These are phyloP conservation scores for Diarsia brunnea DNA, from an alignment of 2,888 invertebrate genomes.

Conservation along the genomic window DNA sequence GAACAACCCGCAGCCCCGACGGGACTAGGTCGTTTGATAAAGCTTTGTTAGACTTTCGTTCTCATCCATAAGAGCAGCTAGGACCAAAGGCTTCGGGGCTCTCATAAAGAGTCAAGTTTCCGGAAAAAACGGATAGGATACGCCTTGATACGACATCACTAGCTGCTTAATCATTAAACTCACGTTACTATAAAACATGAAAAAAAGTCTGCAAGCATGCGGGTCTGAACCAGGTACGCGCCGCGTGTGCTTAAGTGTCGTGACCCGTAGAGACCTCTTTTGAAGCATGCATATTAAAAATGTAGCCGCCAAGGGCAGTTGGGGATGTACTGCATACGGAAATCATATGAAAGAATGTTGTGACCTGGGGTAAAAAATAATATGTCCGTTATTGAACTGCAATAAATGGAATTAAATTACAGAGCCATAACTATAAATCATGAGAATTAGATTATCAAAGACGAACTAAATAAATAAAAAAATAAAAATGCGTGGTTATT, in stretches of 20 bases:
- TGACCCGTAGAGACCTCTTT: neutral
- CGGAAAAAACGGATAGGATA: neutral
- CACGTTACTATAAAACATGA: neutral
- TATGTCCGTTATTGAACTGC: too few species aligned
- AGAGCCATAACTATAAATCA: too few species aligned
- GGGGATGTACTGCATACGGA: neutral
- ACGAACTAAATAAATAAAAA: too few species aligned
- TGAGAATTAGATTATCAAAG: too few species aligned
- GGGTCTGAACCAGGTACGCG: neutral
- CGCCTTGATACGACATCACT: neutral
- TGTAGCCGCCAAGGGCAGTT: neutral
- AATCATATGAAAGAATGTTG: neutral
- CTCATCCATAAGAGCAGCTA: neutral
- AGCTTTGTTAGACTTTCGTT: neutral
- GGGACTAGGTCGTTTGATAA: neutral
- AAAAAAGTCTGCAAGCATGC: neutral
- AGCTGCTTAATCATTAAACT: neutral
- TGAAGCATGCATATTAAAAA: neutral
- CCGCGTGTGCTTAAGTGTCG: conserved; percentile 8
- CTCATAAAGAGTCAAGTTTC: neutral
- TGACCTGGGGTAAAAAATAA: neutral
- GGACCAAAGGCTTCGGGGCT: neutral
- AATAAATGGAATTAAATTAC: too few species aligned
- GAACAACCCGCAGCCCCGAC: too few species aligned
- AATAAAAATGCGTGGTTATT: too few species aligned